Conservation (phyloP, 1,140 invertebrate genomes). For the Drosophila azteca region DNA sequence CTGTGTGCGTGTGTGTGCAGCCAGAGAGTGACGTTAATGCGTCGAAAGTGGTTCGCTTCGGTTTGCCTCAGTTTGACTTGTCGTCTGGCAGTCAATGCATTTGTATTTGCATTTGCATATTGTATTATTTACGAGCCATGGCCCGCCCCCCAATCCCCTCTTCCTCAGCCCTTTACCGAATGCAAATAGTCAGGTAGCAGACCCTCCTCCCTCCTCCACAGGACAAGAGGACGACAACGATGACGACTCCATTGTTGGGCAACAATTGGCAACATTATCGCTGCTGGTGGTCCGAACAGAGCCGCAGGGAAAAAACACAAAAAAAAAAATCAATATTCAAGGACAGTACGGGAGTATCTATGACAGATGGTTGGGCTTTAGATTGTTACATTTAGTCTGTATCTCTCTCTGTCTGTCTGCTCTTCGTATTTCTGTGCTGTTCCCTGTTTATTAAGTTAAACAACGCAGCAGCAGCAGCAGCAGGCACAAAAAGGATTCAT, state of each 20-base stretch:
- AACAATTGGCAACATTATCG: constrained; percentile 62
- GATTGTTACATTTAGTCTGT: constrained; percentile 26
- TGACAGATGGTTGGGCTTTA: constrained; percentile 73
- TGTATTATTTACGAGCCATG: constrained; percentile 73
- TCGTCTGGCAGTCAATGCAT: constrained; percentile 55
- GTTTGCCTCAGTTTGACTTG: constrained; percentile 47
- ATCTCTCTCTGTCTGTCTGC: constrained; percentile 4
- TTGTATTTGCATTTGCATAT: constrained; percentile 70
- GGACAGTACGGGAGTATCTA: constrained; percentile 63
- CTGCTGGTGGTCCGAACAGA: constrained; percentile 15
- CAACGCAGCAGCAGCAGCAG: constrained; percentile 29
- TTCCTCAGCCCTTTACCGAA: constrained; percentile 12
- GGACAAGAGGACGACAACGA: constrained; percentile 23
- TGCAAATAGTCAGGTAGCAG: constrained; percentile 70
- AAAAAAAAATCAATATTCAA: constrained; percentile 51
- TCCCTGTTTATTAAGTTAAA: constrained; percentile 74
- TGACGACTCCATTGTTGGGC: constrained; percentile 58
- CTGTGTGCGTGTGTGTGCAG: constrained; percentile 32
- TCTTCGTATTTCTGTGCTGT: too few relatives aligned
- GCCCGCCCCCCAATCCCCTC: background rate
- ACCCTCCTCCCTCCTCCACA: background rate
- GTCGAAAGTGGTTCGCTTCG: constrained; percentile 75
- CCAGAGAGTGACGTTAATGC: constrained; percentile 78
- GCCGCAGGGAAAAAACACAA: constrained; percentile 1
- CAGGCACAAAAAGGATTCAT: constrained; percentile 73